Base-by-base conservation (phyloP, 1,140 invertebrate species). In the Leptinotarsa defecta region DNA sequence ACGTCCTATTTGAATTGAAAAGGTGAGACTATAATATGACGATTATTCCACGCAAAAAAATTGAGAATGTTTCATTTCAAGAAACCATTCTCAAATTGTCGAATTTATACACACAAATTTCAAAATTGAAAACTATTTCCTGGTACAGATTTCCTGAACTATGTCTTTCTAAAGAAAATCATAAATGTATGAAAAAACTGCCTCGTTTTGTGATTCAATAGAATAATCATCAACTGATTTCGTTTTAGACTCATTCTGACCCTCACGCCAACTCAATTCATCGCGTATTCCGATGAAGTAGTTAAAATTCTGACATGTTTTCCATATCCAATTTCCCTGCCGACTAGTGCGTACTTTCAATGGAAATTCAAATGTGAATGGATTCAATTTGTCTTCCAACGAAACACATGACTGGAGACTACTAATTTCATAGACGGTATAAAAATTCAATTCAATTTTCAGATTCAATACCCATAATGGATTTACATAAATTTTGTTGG, bases 271-370 rank as follows among this genome's bases (percentile, higher is more conserved):
- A 57, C 3, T 57, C 52, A 57, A 57, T 57, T 57, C 52, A 57
- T 57, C 52, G 17, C 15, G 1, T 57, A 19, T 57, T n/a, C n/a
- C 17, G 52, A 57, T 19, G 52, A 15, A 57, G 13, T 57, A 57
- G 52, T 57, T 57, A 57, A 57, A 57, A 57, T 57, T 57, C 52
- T 57, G 52, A 57, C 52, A 57, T 57, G 52, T 57, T 57, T 57
- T 57, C 52, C 52, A 57, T 57, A 57, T 57, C 52, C 52, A 57
- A 57, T 57, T 57, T 57, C 52, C 17, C n/a, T 19, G 52, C 52
- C 52, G 52, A 57, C 52, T 57, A 57, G 15, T 57, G n/a, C 52
- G 52, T 57, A 13, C 52, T 57, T 57, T 57, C 52, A 57, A 57
- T 57, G 52, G 52, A 57, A 57, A 57, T 57, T 57, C 52, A 57